Conservation (phyloP, 2,113 vertebrate species). For the Vulpes ferrilata region DNA sequence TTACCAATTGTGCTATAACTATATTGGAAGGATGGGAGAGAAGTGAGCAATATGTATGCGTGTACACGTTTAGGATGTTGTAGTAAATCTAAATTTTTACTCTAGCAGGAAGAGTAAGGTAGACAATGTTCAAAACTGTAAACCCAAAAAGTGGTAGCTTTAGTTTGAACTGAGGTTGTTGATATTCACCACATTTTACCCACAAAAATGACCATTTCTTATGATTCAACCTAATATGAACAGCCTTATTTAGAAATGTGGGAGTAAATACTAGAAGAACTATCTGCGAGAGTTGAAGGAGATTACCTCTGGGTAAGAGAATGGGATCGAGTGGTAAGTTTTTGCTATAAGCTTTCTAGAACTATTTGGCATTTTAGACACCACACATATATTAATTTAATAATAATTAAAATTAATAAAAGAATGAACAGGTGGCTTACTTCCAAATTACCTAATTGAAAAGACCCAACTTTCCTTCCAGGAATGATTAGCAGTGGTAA, state of each 20-base stretch:
- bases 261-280: neutral
- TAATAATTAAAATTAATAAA: constrained; percentile 59
- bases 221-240: neutral
- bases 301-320: neutral
- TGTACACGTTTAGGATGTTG: neutral
- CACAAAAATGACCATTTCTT: neutral
- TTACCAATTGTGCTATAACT: neutral
- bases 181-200: neutral
- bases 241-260: neutral
- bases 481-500: constrained; percentile 29
- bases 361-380: constrained; percentile 15
- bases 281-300: neutral
- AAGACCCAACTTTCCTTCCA: neutral
- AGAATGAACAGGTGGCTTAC: constrained; percentile 17
- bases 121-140: constrained; percentile 11
- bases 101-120: neutral
- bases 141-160: neutral
- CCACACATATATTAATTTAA: neutral
- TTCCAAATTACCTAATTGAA: constrained; percentile 47
- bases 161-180: constrained; percentile 5
- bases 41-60: neutral
- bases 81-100: neutral
- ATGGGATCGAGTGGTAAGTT: neutral
- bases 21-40: neutral
- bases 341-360: constrained; percentile 16